These are phyloP conservation scores for silkworm (Bombyx mori) DNA, from an alignment of 1,140 invertebrate genomes.

Conservation along the genomic window ASM3026992v2 NC_085125.1:6950501-6951000, in stretches of 20 bases:
- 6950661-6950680: conserved; percentile 56
- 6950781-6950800: conserved; percentile 84
- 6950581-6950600: too few relatives aligned
- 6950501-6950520: too few relatives aligned
- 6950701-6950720: conserved; percentile 33
- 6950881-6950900: conserved; percentile 89
- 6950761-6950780: conserved; percentile 86
- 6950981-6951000: conserved; percentile 27
- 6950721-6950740: conserved; percentile 71
- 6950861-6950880: conserved; percentile 88
- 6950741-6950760: conserved; percentile 84
- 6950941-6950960: not conserved
- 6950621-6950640: conserved; percentile 29
- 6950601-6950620: too few relatives aligned
- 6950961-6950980: not conserved
- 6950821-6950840: conserved; percentile 84
- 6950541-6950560: too few relatives aligned
- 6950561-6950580: too few relatives aligned
- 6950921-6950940: not conserved
- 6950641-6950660: conserved; percentile 50
- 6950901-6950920: conserved; percentile 50
- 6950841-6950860: conserved; percentile 85
- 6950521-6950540: too few relatives aligned
- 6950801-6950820: conserved; percentile 85
- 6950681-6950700: conserved; percentile 51